phyloP scores from a whole-genome alignment of 2,888 invertebrate species.

The Protula sp. region DNA sequence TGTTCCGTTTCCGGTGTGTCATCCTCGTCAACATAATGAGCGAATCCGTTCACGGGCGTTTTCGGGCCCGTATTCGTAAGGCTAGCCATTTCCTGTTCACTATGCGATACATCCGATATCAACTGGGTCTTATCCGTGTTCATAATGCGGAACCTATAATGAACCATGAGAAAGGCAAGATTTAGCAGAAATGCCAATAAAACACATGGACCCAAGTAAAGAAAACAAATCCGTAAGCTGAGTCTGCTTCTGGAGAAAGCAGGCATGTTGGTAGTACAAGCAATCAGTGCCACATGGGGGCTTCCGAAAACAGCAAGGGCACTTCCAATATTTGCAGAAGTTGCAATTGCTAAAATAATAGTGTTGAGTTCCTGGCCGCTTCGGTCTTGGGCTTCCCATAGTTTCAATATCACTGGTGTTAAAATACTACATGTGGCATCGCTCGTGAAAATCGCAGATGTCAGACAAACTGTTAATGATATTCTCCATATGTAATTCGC shows the following conservation, averaged over 20 bases:
- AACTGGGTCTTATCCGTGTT: slow-evolving; percentile 10
- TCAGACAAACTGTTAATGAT: slow-evolving; percentile 15
- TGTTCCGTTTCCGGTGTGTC: too few species aligned
- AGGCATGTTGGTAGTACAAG: slow-evolving; percentile 18
- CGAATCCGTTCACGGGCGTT: not conserved
- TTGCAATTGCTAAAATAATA: slow-evolving; percentile 23
- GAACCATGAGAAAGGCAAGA: slow-evolving; percentile 19
- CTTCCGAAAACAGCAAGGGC: slow-evolving; percentile 25
- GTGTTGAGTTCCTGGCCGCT: slow-evolving; percentile 21
- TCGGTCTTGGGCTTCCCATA: slow-evolving; percentile 26
- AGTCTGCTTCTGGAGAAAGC: slow-evolving; percentile 15
- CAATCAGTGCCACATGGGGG: slow-evolving; percentile 26
- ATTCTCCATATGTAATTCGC: slow-evolving; percentile 21
- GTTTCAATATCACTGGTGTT: slow-evolving; percentile 24
- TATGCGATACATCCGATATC: slow-evolving; percentile 10
- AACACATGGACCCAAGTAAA: slow-evolving; percentile 22
- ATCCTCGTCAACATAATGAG: too few species aligned
- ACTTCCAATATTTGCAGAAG: slow-evolving; percentile 28
- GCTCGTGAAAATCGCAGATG: slow-evolving; percentile 27
- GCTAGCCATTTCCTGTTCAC: slow-evolving; percentile 16
- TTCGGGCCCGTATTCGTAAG: slow-evolving; percentile 1
- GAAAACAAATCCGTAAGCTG: slow-evolving; percentile 14
- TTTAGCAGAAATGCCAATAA: slow-evolving; percentile 21
- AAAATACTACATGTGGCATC: slow-evolving; percentile 26
- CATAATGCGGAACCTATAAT: slow-evolving; percentile 2